Conservation (phyloP, 2,888 invertebrate species). For the Heliconius hortense region DNA sequence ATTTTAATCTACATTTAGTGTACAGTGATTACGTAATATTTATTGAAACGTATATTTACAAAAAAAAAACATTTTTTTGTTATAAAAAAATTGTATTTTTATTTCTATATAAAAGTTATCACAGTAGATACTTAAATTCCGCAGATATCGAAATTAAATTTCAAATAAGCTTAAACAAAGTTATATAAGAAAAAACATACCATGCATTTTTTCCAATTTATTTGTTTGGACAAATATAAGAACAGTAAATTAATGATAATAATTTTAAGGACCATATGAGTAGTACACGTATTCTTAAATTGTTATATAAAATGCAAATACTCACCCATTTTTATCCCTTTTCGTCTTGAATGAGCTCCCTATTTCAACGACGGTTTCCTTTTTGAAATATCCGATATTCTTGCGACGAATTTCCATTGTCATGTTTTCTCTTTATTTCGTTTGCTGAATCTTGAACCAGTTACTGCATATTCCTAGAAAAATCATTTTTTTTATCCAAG, state of each 20-base stretch:
- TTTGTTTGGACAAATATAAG: not conserved
- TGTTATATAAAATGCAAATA: not conserved
- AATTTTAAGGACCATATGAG: not conserved
- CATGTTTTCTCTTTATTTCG: not conserved
- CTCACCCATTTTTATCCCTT: constrained; percentile 31
- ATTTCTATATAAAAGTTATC: no score
- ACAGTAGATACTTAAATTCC: no score
- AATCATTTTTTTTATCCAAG: not conserved
- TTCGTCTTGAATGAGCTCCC: constrained; percentile 36
- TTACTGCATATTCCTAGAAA: not conserved
- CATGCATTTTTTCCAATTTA: no score
- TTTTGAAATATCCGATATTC: constrained; percentile 51
- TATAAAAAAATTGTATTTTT: no score
- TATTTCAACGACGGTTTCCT: constrained; percentile 50
- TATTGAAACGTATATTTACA: no score
- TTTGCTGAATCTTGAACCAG: not conserved
- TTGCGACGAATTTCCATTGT: constrained; percentile 51
- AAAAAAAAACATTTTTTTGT: no score
- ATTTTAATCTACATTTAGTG: no score
- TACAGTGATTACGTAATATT: no score
- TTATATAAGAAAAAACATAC: no score
- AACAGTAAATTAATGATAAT: not conserved
- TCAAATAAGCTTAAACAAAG: no score
- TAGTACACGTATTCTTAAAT: not conserved
- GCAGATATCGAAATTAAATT: no score